Conservation (phyloP, 37 sponge, comb jelly and placozoan genomes). For the Hormiphora californensis region DNA sequence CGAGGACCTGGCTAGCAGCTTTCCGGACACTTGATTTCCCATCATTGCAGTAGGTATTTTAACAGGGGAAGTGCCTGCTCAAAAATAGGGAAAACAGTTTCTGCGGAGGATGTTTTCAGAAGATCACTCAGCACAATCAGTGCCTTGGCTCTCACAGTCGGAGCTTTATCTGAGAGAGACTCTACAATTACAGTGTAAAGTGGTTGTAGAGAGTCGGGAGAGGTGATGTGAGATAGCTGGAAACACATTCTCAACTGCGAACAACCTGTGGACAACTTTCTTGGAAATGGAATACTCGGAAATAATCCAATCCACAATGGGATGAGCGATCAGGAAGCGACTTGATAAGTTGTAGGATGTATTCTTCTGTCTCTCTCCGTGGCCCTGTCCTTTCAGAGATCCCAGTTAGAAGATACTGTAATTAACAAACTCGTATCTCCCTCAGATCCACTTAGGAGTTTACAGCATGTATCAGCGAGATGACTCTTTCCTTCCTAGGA, state of each 20-base stretch:
- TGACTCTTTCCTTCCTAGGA: background rate
- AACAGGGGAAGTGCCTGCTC: background rate
- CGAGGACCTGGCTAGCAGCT: background rate
- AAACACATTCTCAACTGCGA: conserved; percentile 25
- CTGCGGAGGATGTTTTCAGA: background rate
- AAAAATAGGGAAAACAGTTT: background rate
- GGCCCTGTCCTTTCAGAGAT: conserved; percentile 37
- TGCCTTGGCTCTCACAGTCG: conserved; percentile 20
- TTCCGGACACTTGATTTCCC: background rate
- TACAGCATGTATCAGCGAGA: background rate
- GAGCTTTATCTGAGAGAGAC: conserved; percentile 14
- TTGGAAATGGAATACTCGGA: background rate
- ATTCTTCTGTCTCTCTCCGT: background rate
- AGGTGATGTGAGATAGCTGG: background rate
- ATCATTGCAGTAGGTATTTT: background rate
- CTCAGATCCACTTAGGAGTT: background rate
- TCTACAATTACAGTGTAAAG: background rate
- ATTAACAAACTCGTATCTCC: background rate
- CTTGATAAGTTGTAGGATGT: background rate
- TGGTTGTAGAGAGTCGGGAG: too few species aligned
- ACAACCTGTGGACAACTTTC: conserved; percentile 38
- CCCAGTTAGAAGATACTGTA: background rate
- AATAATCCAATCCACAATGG: background rate
- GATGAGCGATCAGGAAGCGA: background rate
- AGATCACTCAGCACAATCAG: conserved; percentile 40